Conservation (phyloP, 2,888 invertebrate species). For the Cheilosia grossa region DNA sequence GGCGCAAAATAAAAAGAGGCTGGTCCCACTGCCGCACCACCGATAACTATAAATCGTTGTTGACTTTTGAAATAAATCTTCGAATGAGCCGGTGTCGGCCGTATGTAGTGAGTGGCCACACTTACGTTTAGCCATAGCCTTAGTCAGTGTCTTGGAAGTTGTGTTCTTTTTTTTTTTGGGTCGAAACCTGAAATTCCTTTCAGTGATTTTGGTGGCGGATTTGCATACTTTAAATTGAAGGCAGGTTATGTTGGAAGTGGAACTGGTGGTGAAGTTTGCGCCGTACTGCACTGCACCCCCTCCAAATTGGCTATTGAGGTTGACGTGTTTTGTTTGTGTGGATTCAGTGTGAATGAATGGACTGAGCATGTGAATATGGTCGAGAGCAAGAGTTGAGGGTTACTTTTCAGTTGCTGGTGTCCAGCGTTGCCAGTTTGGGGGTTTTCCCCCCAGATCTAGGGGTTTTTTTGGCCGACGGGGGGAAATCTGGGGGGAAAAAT, state of each 20-base stretch:
- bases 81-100: constrained; percentile 14
- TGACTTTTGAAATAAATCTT: constrained; percentile 61
- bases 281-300: constrained; percentile 44
- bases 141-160: constrained; percentile 20
- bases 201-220: constrained; percentile 38
- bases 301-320: constrained; percentile 33
- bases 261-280: not conserved
- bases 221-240: constrained; percentile 40
- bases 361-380: not conserved
- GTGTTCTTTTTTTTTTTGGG: not conserved
- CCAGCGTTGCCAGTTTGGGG: too few species aligned
- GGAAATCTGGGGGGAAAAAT: too few species aligned
- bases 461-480: too few species aligned
- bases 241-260: constrained; percentile 10
- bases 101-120: constrained; percentile 8
- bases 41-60: constrained; percentile 58
- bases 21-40: constrained; percentile 48
- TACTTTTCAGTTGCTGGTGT: constrained; percentile 22
- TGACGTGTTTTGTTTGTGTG: constrained; percentile 3
- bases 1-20: constrained; percentile 63
- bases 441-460: too few species aligned
- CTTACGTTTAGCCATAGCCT: not conserved
- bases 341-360: constrained; percentile 46
- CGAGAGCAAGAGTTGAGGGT: constrained; percentile 55
- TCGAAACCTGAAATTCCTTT: constrained; percentile 12